These are phyloP conservation scores for Tenrec ecaudatus DNA, from an alignment of 2,113 vertebrate species.

Conservation along the genomic window DNA sequence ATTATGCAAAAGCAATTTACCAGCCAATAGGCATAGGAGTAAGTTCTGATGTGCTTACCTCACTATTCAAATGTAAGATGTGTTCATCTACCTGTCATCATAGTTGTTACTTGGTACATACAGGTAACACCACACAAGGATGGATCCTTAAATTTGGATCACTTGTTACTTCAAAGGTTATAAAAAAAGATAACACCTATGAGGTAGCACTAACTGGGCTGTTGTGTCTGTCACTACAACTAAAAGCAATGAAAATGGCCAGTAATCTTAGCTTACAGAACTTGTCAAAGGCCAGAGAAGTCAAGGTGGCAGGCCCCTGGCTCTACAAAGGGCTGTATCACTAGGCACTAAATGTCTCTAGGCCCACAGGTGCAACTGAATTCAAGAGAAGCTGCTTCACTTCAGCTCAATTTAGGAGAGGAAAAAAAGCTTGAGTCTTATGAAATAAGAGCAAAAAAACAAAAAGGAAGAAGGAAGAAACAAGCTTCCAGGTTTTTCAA, in stretches of 20 bases:
- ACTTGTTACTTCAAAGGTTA: conserved; percentile 41
- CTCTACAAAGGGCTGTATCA: not conserved
- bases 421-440: conserved; percentile 30
- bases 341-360: not conserved
- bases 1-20: conserved; percentile 52
- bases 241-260: conserved; percentile 43
- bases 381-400: conserved; percentile 22
- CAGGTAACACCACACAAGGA: conserved; percentile 18
- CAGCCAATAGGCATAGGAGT: conserved; percentile 11
- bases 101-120: not conserved
- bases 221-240: not conserved
- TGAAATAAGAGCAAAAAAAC: conserved; percentile 42
- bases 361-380: not conserved
- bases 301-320: not conserved
- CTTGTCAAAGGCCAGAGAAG: conserved; percentile 46
- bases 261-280: not conserved
- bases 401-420: conserved; percentile 34
- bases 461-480: not conserved
- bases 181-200: conserved; percentile 14
- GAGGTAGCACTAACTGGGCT: not conserved
- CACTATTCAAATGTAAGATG: not conserved
- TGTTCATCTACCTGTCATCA: conserved; percentile 20
- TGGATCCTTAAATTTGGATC: conserved; percentile 36
- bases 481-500: not conserved
- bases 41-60: conserved; percentile 33